Percentiles rank a stretch among this genome's conserved stretches.
These are phyloP conservation scores for Bathynomus jamesi DNA, from an alignment of 1,140 invertebrate species.

Conservation along the genomic window DNA sequence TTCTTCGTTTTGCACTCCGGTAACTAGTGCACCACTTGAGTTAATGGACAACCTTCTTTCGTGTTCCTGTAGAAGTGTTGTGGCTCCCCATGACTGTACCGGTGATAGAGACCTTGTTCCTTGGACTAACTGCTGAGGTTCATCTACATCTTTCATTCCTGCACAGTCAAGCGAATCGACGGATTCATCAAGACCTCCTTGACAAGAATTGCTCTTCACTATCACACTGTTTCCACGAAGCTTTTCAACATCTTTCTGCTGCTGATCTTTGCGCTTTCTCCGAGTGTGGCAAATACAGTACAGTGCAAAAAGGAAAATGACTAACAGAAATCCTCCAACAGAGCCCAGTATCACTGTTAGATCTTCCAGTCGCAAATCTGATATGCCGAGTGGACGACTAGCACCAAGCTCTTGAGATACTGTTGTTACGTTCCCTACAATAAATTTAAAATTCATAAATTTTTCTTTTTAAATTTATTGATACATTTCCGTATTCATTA, in stretches of 20 bases:
- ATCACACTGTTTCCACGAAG: conserved; percentile 24
- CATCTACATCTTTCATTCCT: conserved; percentile 25
- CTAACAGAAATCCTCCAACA: conserved; percentile 29
- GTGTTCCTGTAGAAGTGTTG: conserved; percentile 53
- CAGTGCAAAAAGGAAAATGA: conserved; percentile 18
- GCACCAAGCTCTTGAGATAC: conserved; percentile 30
- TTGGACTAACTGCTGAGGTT: not conserved
- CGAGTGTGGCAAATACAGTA: conserved; percentile 34
- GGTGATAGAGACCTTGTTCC: conserved; percentile 47
- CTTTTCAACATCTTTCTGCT: conserved; percentile 28
- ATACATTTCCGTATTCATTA: too few species aligned
- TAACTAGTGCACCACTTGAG: conserved; percentile 13
- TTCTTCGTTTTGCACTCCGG: conserved; percentile 8
- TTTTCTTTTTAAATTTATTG: too few species aligned
- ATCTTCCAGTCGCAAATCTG: conserved; percentile 27
- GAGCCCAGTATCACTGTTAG: conserved; percentile 29
- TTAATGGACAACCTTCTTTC: conserved; percentile 44
- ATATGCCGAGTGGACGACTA: conserved; percentile 23
- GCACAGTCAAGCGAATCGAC: conserved; percentile 18
- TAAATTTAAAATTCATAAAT: not conserved
- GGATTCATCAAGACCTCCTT: conserved; percentile 20
- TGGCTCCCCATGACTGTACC: conserved; percentile 53
- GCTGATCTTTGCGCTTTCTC: conserved; percentile 21
- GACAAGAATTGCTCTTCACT: conserved; percentile 26
- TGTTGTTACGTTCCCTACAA: conserved; percentile 24